These are phyloP conservation scores for Bucorvus abyssinicus DNA, from an alignment of 2,797 vertebrate species.

Conservation along the genomic window DNA sequence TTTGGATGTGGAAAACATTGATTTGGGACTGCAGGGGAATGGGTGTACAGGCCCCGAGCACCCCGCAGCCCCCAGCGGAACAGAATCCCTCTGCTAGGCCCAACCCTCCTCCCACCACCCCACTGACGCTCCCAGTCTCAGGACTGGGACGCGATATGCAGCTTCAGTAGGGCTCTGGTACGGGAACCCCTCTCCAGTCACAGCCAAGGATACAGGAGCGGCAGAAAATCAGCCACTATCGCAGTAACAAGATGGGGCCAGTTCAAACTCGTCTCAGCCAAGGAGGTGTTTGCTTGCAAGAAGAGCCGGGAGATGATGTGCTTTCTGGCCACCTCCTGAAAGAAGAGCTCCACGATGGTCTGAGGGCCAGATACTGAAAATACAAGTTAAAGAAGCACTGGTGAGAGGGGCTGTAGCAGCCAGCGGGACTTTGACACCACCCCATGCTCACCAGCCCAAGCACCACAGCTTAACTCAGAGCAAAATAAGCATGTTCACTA, in stretches of 20 bases:
- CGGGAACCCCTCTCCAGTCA: too few relatives aligned
- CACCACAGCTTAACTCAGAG: neutral
- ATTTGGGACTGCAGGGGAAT: neutral
- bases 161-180: too few relatives aligned
- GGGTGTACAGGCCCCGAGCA: accelerated
- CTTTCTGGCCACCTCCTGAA: constrained; percentile 87
- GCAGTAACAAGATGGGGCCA: constrained; percentile 87
- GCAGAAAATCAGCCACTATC: constrained; percentile 83
- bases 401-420: neutral
- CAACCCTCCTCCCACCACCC: neutral
- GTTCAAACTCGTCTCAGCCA: constrained; percentile 76
- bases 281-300: constrained; percentile 74
- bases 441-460: neutral
- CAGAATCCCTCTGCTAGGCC: neutral
- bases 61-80: neutral
- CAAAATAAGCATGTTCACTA: neutral
- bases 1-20: neutral
- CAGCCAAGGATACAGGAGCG: constrained; percentile 89
- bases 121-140: neutral
- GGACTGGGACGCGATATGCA: accelerated
- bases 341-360: constrained; percentile 92
- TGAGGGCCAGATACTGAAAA: constrained; percentile 84
- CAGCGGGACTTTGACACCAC: neutral
- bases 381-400: neutral
- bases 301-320: constrained; percentile 85